Conservation (phyloP, 2,797 vertebrate genomes). For the Tragopan temminckii region DNA sequence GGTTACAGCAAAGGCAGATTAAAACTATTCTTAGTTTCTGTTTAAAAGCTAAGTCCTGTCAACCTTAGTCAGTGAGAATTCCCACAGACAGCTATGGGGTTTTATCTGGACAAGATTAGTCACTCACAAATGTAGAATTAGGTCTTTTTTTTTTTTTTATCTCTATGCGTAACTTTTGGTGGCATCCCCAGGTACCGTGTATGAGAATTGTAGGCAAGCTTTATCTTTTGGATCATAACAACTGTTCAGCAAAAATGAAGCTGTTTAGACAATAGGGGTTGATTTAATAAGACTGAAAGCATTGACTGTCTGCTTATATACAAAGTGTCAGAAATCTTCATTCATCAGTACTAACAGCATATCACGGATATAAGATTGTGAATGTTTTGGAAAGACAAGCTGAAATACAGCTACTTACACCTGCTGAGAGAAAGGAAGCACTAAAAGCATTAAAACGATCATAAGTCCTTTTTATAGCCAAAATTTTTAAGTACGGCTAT, state of each 20-base stretch:
- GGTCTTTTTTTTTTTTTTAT: not conserved
- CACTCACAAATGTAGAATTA: not conserved
- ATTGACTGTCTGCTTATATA: not conserved
- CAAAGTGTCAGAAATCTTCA: not conserved
- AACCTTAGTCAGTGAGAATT: slow-evolving; percentile 48
- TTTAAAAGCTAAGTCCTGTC: slow-evolving; percentile 54
- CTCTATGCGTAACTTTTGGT: not conserved
- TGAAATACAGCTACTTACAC: not conserved
- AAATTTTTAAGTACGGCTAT: slow-evolving; percentile 34
- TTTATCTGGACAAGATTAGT: slow-evolving; percentile 4
- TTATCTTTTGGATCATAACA: not conserved
- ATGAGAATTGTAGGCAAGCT: not conserved
- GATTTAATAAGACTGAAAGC: not conserved
- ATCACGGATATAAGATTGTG: not conserved
- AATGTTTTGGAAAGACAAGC: not conserved
- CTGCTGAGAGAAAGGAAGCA: not conserved
- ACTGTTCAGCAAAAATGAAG: not conserved
- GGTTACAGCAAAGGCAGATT: slow-evolving; percentile 35
- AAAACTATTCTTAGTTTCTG: slow-evolving; percentile 70
- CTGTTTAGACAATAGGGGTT: not conserved
- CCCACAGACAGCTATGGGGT: slow-evolving; percentile 32
- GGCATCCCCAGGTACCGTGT: not conserved
- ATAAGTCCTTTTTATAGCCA: not conserved
- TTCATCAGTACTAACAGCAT: not conserved
- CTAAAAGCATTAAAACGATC: slow-evolving; percentile 1